Evolutionary conservation across 2,888 invertebrate species (phyloP).

Genomic region (Morpho deidamia): DNA sequence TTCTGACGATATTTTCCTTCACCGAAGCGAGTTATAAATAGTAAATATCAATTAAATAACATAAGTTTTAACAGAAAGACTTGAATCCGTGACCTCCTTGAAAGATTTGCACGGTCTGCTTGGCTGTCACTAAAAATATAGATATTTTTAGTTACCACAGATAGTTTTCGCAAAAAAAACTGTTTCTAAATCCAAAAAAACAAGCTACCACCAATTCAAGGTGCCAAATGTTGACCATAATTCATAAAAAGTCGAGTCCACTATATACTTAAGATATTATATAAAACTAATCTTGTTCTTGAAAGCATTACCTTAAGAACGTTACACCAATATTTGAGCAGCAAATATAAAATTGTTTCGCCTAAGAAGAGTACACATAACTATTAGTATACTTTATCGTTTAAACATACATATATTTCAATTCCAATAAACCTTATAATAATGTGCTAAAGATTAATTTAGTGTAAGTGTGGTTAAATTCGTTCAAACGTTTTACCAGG

Average conservation of each 20-base stretch:
- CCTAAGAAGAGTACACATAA: conserved; percentile 11
- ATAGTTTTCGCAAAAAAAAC: not conserved
- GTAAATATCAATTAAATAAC: too few relatives aligned
- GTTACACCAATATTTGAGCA: not conserved
- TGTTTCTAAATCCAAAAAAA: conserved; percentile 35
- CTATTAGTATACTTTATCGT: conserved; percentile 15
- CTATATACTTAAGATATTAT: not conserved
- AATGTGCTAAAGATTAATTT: conserved; percentile 4
- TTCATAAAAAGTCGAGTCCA: conserved; percentile 28
- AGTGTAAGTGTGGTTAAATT: not conserved
- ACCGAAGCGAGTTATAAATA: too few relatives aligned
- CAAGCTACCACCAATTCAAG: conserved; percentile 53
- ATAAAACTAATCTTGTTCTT: conserved; percentile 24
- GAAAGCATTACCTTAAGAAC: conserved; percentile 20
- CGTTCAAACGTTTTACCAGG: conserved; percentile 1
- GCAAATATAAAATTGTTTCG: conserved; percentile 3
- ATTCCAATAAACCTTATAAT: not conserved
- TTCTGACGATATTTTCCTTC: too few relatives aligned
- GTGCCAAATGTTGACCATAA: conserved; percentile 69
- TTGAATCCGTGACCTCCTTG: too few relatives aligned
- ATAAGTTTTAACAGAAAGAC: too few relatives aligned
- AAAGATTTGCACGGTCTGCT: too few relatives aligned
- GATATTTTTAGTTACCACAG: too few relatives aligned
- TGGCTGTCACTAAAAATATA: too few relatives aligned
- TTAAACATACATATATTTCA: not conserved